Percentiles rank a stretch among this genome's conserved stretches.
Evolutionary conservation across 2,888 invertebrate genomes (phyloP).

Genomic region (Pyralis farinalis): DNA sequence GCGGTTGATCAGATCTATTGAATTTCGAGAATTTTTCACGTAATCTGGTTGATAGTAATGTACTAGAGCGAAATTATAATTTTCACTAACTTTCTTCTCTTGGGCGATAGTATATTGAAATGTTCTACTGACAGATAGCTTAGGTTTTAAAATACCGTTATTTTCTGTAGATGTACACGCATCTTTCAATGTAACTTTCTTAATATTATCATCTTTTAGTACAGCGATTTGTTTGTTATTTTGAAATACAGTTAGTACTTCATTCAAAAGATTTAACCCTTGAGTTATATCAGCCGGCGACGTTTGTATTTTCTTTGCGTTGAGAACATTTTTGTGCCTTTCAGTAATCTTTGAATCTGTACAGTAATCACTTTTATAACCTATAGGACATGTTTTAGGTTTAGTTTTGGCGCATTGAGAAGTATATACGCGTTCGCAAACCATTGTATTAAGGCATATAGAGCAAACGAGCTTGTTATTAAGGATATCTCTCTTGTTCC

Average conservation of each 20-base stretch:
- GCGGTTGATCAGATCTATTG: constrained; percentile 43
- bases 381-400: constrained; percentile 39
- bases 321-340: too few species aligned
- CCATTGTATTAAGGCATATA: constrained; percentile 45
- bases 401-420: constrained; percentile 23
- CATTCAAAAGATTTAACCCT: constrained; percentile 53
- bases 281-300: constrained; percentile 40
- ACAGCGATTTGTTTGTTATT: constrained; percentile 27
- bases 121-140: constrained; percentile 35
- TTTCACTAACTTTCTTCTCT: constrained; percentile 22
- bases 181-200: constrained; percentile 44
- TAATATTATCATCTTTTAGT: constrained; percentile 22
- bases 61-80: constrained; percentile 42
- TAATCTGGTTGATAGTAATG: constrained; percentile 41
- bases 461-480: constrained; percentile 48
- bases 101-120: constrained; percentile 48
- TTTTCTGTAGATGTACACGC: constrained; percentile 43
- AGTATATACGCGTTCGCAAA: constrained; percentile 14
- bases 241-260: constrained; percentile 63
- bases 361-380: constrained; percentile 25
- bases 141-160: constrained; percentile 20
- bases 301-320: constrained; percentile 44
- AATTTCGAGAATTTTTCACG: constrained; percentile 24
- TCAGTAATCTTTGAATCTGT: neutral
- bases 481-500: constrained; percentile 12